phyloP scores from a whole-genome alignment of 2,797 vertebrate genomes.

The Trachurus trachurus region DNA sequence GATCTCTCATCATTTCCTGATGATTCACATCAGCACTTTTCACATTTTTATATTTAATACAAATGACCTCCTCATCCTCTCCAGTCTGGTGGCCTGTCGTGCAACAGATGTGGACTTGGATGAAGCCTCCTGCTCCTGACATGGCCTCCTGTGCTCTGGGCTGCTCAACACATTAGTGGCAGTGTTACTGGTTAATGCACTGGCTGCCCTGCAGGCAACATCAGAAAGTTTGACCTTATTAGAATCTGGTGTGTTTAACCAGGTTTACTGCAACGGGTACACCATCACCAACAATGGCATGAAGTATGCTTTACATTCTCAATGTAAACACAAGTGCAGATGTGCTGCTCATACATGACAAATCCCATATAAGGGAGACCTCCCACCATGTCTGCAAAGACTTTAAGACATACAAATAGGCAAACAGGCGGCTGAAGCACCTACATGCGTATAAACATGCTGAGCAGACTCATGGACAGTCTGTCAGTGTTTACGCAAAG shows the following conservation, averaged over 20 bases:
- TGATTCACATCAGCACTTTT: not conserved
- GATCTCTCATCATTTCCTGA: not conserved
- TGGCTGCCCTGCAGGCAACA: constrained; percentile 15
- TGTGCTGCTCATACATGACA: constrained; percentile 24
- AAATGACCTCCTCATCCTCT: not conserved
- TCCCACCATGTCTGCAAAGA: constrained; percentile 51
- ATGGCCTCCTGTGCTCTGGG: constrained; percentile 15
- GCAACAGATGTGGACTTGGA: constrained; percentile 33
- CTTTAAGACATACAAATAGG: constrained; percentile 19
- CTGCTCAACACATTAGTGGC: constrained; percentile 58
- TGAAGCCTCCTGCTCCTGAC: constrained; percentile 34
- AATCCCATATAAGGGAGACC: constrained; percentile 49
- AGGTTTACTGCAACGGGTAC: not conserved
- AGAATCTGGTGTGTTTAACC: not conserved
- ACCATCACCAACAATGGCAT: not conserved
- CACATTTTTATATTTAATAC: not conserved
- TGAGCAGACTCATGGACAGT: constrained; percentile 45
- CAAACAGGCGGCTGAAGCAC: constrained; percentile 25
- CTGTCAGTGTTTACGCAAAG: constrained; percentile 71
- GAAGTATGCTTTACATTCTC: not conserved
- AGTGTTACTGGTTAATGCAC: constrained; percentile 13
- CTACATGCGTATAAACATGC: constrained; percentile 68
- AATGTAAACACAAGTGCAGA: constrained; percentile 8
- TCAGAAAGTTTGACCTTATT: constrained; percentile 11
- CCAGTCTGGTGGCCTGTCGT: not conserved